Percentiles rank a stretch among this genome's conserved stretches.
phyloP scores from a whole-genome alignment of 2,797 vertebrate species.

The Esox lucius region DNA sequence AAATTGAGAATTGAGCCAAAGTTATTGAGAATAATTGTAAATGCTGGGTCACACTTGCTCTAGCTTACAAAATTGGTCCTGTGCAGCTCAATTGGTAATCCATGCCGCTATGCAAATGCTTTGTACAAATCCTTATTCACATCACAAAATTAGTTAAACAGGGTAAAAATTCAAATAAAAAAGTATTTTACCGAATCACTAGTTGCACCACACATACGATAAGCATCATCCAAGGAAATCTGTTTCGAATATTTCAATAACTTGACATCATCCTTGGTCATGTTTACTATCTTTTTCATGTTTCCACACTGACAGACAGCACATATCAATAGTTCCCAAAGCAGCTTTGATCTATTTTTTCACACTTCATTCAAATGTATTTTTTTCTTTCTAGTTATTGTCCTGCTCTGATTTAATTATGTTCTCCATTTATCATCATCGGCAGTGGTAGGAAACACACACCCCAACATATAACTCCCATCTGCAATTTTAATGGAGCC shows the following conservation, averaged over 20 bases:
- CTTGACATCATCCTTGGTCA: conserved; percentile 29
- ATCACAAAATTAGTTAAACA: no score
- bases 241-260: conserved; percentile 33
- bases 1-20: no score
- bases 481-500: conserved; percentile 44
- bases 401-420: conserved; percentile 58
- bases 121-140: no score
- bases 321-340: conserved; percentile 41
- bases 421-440: conserved; percentile 56
- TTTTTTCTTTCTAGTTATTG: conserved; percentile 43
- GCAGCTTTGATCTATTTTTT: conserved; percentile 62
- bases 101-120: no score
- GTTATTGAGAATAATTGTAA: no score
- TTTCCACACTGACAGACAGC: conserved; percentile 18
- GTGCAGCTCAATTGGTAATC: no score
- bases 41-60: no score
- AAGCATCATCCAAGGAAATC: conserved; percentile 16
- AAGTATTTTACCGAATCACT: no score
- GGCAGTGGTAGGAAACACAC: not conserved
- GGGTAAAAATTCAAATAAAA: no score
- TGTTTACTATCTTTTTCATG: conserved; percentile 52
- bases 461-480: conserved; percentile 54
- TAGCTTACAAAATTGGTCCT: no score
- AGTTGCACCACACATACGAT: no score
- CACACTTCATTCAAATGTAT: conserved; percentile 50